phyloP scores from a whole-genome alignment of 1,140 invertebrate genomes.

The Zaprionus taronus region DNA sequence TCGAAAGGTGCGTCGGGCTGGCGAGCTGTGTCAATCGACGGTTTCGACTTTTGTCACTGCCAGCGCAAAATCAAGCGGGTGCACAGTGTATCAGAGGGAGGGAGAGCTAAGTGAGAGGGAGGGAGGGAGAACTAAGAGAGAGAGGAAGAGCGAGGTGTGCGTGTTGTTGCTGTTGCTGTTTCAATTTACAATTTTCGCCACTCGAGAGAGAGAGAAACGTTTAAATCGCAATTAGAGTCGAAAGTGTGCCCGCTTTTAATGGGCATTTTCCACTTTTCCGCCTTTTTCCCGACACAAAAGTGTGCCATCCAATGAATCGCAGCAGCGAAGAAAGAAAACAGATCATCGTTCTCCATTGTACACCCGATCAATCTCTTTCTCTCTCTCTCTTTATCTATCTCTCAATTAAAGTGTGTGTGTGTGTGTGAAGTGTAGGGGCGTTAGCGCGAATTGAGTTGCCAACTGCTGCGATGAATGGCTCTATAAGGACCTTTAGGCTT shows the following conservation, averaged over 20 bases:
- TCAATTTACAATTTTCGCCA: conserved; percentile 63
- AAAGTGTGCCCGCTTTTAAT: conserved; percentile 65
- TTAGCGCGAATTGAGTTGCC: conserved; percentile 23
- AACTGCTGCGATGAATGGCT: conserved; percentile 11
- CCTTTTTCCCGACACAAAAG: conserved; percentile 37
- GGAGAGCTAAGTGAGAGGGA: not conserved
- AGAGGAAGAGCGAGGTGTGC: not conserved
- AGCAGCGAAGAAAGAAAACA: conserved; percentile 9
- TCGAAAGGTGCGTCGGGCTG: conserved; percentile 67
- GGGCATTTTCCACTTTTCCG: conserved; percentile 37
- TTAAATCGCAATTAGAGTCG: conserved; percentile 75
- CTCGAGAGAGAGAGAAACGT: conserved; percentile 56
- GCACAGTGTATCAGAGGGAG: not conserved
- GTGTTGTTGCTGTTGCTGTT: conserved; percentile 13
- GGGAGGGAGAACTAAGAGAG: not conserved
- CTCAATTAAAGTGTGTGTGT: conserved; percentile 17
- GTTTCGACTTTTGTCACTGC: conserved; percentile 67
- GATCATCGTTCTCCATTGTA: conserved; percentile 54
- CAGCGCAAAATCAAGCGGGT: conserved; percentile 64
- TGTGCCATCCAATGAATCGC: conserved; percentile 45
- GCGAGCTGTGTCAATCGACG: conserved; percentile 34
- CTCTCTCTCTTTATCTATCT: conserved; percentile 28
- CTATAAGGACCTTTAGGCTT: not conserved
- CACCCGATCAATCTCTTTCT: conserved; percentile 17
- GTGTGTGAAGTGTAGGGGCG: conserved; percentile 31